phyloP scores from a whole-genome alignment of 2,888 invertebrate species.

The Tipula unca region DNA sequence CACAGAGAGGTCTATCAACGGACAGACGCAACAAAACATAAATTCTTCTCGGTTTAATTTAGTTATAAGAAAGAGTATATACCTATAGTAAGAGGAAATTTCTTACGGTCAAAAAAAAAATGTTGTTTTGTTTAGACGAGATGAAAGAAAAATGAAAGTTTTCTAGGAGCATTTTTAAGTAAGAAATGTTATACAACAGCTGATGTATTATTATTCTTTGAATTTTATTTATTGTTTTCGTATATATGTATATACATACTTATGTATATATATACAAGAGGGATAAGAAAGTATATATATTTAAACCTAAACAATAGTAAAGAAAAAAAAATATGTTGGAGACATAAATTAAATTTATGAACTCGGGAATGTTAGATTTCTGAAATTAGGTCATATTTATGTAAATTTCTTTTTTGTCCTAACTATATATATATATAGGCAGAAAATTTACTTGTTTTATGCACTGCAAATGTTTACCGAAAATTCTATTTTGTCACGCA shows the following conservation, averaged over 20 bases:
- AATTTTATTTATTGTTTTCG: not conserved
- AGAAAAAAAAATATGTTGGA: not conserved
- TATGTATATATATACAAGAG: not conserved
- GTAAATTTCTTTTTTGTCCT: not conserved
- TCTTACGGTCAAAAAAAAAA: not conserved
- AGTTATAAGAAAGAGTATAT: not conserved
- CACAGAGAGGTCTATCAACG: not conserved
- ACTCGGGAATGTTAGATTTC: not conserved
- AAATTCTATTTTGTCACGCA: not conserved
- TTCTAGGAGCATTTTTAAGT: not conserved
- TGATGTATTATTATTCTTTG: not conserved
- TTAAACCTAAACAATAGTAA: not conserved
- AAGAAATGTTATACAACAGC: not conserved
- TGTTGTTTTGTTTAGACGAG: not conserved
- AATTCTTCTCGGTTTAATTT: not conserved
- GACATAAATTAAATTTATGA: not conserved
- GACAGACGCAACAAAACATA: not conserved
- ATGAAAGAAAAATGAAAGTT: not conserved
- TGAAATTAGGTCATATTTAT: slow-evolving; percentile 8
- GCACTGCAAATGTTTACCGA: not conserved
- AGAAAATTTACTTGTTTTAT: not conserved
- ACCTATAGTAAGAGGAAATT: not conserved
- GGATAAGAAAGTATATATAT: not conserved
- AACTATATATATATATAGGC: too few species aligned
- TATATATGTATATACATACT: too few species aligned